Conservation (phyloP, 2,113 vertebrate genomes). For the Cyprinodon brontotheroides region DNA sequence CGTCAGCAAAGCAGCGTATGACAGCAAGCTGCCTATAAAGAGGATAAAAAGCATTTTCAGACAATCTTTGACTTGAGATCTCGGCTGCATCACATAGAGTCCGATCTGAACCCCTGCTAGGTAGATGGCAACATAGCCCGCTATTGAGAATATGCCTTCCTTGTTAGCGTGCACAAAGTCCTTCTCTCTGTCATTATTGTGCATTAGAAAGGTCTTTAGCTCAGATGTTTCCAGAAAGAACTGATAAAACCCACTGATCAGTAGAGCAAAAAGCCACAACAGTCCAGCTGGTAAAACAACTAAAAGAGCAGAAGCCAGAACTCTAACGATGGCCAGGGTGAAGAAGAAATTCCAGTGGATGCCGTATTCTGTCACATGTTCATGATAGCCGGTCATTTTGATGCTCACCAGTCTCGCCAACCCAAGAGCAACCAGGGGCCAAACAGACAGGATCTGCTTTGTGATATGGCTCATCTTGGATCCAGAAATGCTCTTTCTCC, state of each 20-base stretch:
- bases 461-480: constrained; percentile 69
- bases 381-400: constrained; percentile 89
- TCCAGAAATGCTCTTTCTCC: constrained; percentile 64
- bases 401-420: constrained; percentile 83
- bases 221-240: constrained; percentile 80
- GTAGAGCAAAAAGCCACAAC: constrained; percentile 82
- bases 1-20: constrained; percentile 72
- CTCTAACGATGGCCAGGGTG: constrained; percentile 86
- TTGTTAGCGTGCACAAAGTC: constrained; percentile 90
- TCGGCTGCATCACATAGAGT: constrained; percentile 79
- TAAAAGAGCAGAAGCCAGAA: constrained; percentile 85
- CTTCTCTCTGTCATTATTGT: constrained; percentile 81
- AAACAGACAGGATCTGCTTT: constrained; percentile 84
- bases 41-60: constrained; percentile 64
- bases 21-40: constrained; percentile 58
- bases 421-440: constrained; percentile 88
- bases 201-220: constrained; percentile 85
- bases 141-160: constrained; percentile 89
- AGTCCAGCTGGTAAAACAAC: constrained; percentile 74
- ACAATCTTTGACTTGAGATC: constrained; percentile 82
- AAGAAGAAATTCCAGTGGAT: constrained; percentile 99
- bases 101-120: constrained; percentile 92
- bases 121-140: constrained; percentile 89
- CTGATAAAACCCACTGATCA: constrained; percentile 83
- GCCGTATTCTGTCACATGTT: constrained; percentile 93